A percentile compares a stretch with the other conserved stretches of the same genome.
phyloP scores from a whole-genome alignment of 2,888 invertebrate species.

The Bombylius discolor region DNA sequence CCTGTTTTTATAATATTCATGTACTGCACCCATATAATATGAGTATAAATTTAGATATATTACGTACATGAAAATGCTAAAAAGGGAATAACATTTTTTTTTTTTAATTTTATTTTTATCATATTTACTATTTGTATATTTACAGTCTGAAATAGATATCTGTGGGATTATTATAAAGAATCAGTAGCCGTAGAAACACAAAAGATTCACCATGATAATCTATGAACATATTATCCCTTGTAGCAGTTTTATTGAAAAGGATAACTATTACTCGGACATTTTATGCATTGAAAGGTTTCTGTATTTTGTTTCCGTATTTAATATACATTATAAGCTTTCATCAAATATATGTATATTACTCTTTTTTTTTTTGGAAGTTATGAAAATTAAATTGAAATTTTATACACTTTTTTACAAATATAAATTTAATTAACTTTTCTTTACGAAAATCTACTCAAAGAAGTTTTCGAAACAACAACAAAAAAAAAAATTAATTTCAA shows the following conservation, averaged over 20 bases:
- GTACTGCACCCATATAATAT: too few relatives aligned
- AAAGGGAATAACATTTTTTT: neutral
- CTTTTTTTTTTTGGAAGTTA: too few relatives aligned
- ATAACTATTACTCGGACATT: constrained; percentile 12
- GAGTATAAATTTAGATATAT: too few relatives aligned
- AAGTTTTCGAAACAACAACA: too few relatives aligned
- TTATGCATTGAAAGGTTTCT: constrained; percentile 12
- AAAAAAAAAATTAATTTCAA: too few relatives aligned
- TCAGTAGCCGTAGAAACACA: neutral
- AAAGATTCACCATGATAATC: neutral
- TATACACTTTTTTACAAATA: too few relatives aligned
- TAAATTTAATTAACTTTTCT: too few relatives aligned
- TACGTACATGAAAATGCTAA: neutral
- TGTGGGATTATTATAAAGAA: constrained; percentile 11
- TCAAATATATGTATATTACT: too few relatives aligned
- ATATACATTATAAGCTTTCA: too few relatives aligned
- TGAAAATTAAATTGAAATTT: too few relatives aligned
- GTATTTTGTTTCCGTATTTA: constrained; percentile 2
- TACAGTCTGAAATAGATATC: constrained; percentile 13
- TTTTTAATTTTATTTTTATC: neutral
- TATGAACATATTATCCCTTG: neutral
- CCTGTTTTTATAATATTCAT: too few relatives aligned
- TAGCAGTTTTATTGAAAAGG: constrained; percentile 9
- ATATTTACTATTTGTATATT: neutral
- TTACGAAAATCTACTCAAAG: too few relatives aligned